These are phyloP conservation scores for Perizoma flavofasciatum DNA, from an alignment of 2,888 invertebrate genomes.

Conservation along the genomic window DNA sequence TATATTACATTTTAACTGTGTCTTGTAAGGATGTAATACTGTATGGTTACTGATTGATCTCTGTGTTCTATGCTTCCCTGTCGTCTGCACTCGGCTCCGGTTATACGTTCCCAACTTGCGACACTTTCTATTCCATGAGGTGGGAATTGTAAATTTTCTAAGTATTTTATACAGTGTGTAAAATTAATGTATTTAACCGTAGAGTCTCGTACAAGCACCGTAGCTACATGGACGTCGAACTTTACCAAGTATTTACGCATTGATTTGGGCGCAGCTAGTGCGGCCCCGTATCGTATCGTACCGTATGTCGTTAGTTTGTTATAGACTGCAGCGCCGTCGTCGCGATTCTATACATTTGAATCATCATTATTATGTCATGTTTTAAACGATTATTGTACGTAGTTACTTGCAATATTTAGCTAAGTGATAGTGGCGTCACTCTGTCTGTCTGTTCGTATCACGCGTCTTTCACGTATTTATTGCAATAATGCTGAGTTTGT, in stretches of 20 bases:
- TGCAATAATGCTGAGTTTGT: slow-evolving; percentile 56
- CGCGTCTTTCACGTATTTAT: slow-evolving; percentile 59
- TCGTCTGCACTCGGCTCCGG: slow-evolving; percentile 27
- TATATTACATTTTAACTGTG: slow-evolving; percentile 78
- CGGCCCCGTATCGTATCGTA: no score
- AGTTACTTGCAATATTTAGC: slow-evolving; percentile 78
- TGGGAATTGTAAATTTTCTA: slow-evolving; percentile 82
- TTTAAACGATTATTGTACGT: slow-evolving; percentile 64
- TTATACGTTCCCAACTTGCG: slow-evolving; percentile 43
- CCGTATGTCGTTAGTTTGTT: slow-evolving; percentile 18
- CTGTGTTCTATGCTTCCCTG: slow-evolving; percentile 44
- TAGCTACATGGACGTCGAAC: slow-evolving; percentile 46
- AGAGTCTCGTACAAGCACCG: slow-evolving; percentile 54
- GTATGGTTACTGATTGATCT: slow-evolving; percentile 62
- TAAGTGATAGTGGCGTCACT: slow-evolving; percentile 69
- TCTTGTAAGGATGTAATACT: slow-evolving; percentile 63
- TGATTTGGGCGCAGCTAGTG: slow-evolving; percentile 2
- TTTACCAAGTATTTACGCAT: slow-evolving; percentile 39
- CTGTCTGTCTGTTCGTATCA: slow-evolving; percentile 48
- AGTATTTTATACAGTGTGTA: slow-evolving; percentile 81
- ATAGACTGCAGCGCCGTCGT: slow-evolving; percentile 32
- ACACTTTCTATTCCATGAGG: slow-evolving; percentile 64
- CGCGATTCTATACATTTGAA: slow-evolving; percentile 67
- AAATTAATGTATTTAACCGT: slow-evolving; percentile 73
- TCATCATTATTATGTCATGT: slow-evolving; percentile 62